These are phyloP conservation scores for Pachymerium ferrugineum DNA, from an alignment of 2,888 invertebrate genomes.

Conservation along the genomic window DNA sequence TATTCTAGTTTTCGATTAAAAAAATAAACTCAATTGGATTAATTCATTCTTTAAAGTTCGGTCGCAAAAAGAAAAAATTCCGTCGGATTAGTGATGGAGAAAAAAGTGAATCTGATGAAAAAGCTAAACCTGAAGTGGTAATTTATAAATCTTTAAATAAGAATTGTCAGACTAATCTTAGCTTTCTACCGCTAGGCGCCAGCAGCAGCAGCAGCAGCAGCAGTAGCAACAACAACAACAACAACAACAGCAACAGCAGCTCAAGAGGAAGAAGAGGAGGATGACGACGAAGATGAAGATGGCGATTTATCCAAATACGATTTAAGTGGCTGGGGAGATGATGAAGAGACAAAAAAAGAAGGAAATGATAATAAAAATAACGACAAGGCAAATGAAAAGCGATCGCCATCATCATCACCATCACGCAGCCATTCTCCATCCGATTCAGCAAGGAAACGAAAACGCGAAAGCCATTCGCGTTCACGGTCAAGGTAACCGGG, in stretches of 20 bases:
- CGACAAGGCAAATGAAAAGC: not conserved
- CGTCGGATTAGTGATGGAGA: constrained; percentile 39
- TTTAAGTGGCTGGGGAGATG: constrained; percentile 62
- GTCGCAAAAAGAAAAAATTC: constrained; percentile 52
- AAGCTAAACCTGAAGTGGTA: not conserved
- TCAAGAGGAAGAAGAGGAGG: constrained; percentile 52
- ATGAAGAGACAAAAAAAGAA: constrained; percentile 47
- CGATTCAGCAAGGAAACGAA: constrained; percentile 1
- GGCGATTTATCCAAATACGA: constrained; percentile 74
- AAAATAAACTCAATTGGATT: not conserved
- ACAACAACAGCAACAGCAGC: not conserved
- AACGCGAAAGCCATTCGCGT: constrained; percentile 30
- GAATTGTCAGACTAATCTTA: too few species aligned
- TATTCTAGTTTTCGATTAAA: not conserved
- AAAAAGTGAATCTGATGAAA: not conserved
- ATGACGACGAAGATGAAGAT: constrained; percentile 54
- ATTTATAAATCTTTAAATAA: too few species aligned
- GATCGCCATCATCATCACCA: not conserved
- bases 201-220: not conserved
- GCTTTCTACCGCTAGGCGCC: not conserved
- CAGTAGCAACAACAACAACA: not conserved
- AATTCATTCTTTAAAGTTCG: constrained; percentile 47
- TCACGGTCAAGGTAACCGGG: constrained; percentile 37
- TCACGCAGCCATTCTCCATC: not conserved
- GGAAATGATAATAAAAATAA: constrained; percentile 45